Conservation (phyloP, 2,113 vertebrate species). For the Pangasianodon gigas region DNA sequence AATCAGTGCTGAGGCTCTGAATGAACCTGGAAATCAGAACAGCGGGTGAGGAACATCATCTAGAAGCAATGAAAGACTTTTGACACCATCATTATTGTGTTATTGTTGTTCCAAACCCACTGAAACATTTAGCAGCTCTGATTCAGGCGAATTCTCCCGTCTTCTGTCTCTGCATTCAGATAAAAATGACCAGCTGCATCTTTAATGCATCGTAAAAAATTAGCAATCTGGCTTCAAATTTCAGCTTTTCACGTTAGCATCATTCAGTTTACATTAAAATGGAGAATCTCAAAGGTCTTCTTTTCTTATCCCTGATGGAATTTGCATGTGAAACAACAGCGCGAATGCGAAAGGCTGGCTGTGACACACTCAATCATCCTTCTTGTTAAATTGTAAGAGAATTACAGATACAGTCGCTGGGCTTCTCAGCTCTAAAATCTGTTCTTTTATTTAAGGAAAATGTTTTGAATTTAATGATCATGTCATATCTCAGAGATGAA, state of each 20-base stretch:
- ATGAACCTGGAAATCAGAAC: neutral
- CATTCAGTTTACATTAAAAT: neutral
- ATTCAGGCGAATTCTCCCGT: neutral
- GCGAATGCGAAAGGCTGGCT: conserved; percentile 4
- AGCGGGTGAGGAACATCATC: neutral
- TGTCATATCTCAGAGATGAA: neutral
- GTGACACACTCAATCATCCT: conserved; percentile 15
- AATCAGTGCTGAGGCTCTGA: neutral
- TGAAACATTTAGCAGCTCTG: conserved; percentile 3
- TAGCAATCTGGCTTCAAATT: neutral
- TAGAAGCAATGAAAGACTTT: neutral
- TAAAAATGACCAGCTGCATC: conserved; percentile 36
- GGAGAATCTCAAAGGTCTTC: conserved; percentile 18
- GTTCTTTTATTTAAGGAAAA: neutral
- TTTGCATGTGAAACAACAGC: conserved; percentile 33
- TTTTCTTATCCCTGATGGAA: neutral
- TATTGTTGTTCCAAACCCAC: conserved; percentile 11
- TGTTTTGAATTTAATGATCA: conserved; percentile 9
- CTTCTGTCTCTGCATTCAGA: neutral
- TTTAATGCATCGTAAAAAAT: conserved; percentile 18
- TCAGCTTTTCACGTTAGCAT: neutral
- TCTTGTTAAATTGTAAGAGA: conserved; percentile 5
- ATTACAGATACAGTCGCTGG: neutral
- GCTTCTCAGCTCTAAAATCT: neutral
- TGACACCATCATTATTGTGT: neutral